A percentile compares a stretch with the other conserved stretches of the same genome.
These are phyloP conservation scores for Hipparchia sbordonii DNA, from an alignment of 2,888 invertebrate genomes.

Conservation along the genomic window DNA sequence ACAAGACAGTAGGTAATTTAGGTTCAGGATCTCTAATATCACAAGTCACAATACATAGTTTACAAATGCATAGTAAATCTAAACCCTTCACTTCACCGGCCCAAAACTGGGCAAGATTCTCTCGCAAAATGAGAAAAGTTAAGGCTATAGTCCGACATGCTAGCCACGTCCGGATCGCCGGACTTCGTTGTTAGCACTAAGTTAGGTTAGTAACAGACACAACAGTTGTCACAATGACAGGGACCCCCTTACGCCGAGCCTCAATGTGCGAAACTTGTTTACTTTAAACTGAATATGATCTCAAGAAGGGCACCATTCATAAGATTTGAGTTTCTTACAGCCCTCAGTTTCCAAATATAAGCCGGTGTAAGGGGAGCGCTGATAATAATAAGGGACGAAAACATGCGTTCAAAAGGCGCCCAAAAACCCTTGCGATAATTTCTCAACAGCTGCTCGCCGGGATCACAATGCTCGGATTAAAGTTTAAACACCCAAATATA, in stretches of 20 bases:
- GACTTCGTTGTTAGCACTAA: neutral
- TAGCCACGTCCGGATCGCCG: too few relatives aligned
- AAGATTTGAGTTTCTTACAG: conserved; percentile 69
- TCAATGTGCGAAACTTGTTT: conserved; percentile 68
- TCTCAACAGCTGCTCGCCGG: conserved; percentile 69
- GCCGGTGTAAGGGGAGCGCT: conserved; percentile 69
- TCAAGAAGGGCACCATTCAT: conserved; percentile 67
- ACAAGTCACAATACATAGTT: too few relatives aligned
- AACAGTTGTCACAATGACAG: conserved; percentile 50
- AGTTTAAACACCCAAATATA: conserved; percentile 66
- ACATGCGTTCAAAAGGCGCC: conserved; percentile 68
- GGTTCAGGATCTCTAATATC: too few relatives aligned
- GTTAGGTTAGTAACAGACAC: conserved; percentile 41
- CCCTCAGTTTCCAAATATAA: conserved; percentile 63
- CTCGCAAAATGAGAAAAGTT: too few relatives aligned
- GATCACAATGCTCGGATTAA: conserved; percentile 75
- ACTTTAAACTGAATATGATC: conserved; percentile 70
- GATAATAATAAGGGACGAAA: conserved; percentile 73
- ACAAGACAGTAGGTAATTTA: too few relatives aligned
- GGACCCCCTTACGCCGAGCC: conserved; percentile 59
- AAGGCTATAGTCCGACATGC: too few relatives aligned
- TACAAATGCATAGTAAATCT: too few relatives aligned
- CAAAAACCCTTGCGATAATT: conserved; percentile 72
- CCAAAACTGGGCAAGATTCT: too few relatives aligned
- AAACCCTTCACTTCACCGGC: too few relatives aligned